These are phyloP conservation scores for Frankliniella fusca DNA, from an alignment of 2,888 invertebrate genomes.

Conservation along the genomic window DNA sequence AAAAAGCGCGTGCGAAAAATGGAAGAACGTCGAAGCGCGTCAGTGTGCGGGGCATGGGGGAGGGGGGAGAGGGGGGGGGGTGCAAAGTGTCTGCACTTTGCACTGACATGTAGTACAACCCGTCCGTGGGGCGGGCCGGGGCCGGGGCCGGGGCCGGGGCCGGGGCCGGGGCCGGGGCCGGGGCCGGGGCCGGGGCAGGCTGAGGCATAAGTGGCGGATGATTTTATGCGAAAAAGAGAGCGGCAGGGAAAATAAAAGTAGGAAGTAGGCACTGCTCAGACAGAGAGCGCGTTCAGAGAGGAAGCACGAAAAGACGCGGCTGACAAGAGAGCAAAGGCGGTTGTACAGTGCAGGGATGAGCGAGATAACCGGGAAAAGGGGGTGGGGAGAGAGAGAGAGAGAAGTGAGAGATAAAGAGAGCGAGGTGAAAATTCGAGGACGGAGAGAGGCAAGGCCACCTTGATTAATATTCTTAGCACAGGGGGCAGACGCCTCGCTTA, in stretches of 20 bases:
- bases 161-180: neutral
- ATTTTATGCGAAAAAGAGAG: constrained; percentile 5
- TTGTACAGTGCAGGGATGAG: too few relatives aligned
- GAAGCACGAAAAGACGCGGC: neutral
- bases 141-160: neutral
- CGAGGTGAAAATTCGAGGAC: too few relatives aligned
- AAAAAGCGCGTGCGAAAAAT: neutral
- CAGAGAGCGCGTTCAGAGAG: neutral
- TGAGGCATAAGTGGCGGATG: constrained; percentile 4
- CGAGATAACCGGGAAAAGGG: too few relatives aligned
- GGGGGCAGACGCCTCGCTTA: too few relatives aligned
- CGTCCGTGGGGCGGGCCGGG: too few relatives aligned
- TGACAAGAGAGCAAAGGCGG: neutral
- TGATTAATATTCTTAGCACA: too few relatives aligned
- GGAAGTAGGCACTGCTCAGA: neutral
- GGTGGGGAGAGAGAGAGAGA: too few relatives aligned
- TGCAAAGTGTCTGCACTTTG: neutral
- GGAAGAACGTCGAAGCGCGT: too few relatives aligned
- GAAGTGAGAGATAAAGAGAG: too few relatives aligned
- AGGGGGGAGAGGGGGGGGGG: neutral
- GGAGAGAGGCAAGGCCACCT: too few relatives aligned
- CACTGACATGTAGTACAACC: neutral
- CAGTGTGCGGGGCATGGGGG: neutral
- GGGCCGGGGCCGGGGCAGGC: neutral
- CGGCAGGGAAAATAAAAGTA: neutral